Base-by-base conservation (phyloP, 2,113 vertebrate species). In the Ammodytes dubius region DNA sequence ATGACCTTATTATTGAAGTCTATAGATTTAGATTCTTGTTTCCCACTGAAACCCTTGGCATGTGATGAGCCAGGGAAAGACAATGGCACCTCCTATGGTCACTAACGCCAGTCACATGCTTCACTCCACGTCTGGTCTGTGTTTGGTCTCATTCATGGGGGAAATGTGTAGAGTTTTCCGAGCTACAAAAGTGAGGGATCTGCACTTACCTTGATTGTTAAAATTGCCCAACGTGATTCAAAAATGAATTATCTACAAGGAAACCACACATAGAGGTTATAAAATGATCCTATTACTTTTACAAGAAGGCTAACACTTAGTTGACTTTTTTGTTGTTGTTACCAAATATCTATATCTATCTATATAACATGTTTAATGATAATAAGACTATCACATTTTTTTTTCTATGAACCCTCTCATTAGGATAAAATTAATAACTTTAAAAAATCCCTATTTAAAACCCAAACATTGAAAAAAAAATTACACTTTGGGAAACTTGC, bases 91-190 rank as follows among this genome's bases (percentile, higher is more conserved):
- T 91, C 50, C 70, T 90, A 79, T 87, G 76, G 71, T 39, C 6
- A 54, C 59, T 88, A 70, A 75, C 68, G 46, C 19, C 75, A 47
- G 70, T 90, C 86, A 84, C 86, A 85, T 35, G 79, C 17, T 77
- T 60, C 45, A 9, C 59, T 76, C 72, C 71, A 79, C 90, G 85
- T 90, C 79, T 90, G 89, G 73, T 81, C 70, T 65, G 52, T 35
- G 66, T 84, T 83, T 67, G 73, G 37, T 74, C 42, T 53, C 37
- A 57, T 80, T 72, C 50, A 58, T 40, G 72, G 19, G 27, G 12
- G 35, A 75, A 66, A 70, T 54, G 54, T 52, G 56, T 37, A n/a
- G 7, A 74, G 37, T 27, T 47, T 19, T 54, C 63, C 13, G 0
- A 27, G 6, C 42, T n/a, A 10, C 54, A 49, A 56, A 60, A 81